Evolutionary conservation across 2,113 vertebrate species (phyloP).

Genomic region (Myiagra hebetior): DNA sequence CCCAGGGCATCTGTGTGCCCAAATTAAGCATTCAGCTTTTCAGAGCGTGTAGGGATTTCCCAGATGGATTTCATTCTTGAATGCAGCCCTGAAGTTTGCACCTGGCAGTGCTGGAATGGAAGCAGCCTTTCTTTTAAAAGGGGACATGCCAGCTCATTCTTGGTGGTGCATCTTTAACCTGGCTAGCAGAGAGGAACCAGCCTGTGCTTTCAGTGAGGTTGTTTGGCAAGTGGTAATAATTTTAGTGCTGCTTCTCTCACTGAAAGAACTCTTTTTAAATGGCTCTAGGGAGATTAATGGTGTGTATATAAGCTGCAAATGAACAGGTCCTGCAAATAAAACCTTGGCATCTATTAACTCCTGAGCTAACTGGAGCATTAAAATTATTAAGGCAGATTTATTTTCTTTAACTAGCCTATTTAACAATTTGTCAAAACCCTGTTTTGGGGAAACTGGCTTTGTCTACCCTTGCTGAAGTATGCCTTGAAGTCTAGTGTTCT

Average conservation of each 20-base stretch:
- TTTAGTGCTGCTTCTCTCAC: neutral
- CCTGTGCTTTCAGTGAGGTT: neutral
- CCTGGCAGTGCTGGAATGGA: conserved; percentile 42
- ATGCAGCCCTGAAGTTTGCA: neutral
- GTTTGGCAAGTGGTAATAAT: neutral
- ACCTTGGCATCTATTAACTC: neutral
- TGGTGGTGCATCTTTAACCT: neutral
- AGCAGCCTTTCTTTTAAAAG: neutral
- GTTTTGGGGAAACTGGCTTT: neutral
- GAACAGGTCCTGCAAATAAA: neutral
- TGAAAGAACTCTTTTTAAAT: neutral
- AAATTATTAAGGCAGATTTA: neutral
- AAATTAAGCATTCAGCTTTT: neutral
- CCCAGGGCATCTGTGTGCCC: neutral
- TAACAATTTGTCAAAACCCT: neutral
- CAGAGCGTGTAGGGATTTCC: neutral
- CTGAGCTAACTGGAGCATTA: neutral
- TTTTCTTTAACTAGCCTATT: neutral
- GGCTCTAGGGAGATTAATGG: neutral
- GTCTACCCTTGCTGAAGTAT: neutral
- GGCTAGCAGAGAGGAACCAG: neutral
- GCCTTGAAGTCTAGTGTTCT: neutral
- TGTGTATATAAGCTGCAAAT: neutral
- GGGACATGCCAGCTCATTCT: neutral
- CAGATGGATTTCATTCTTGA: conserved; percentile 40